Evolutionary conservation across 2,888 invertebrate species (phyloP).

Genomic region (Tetanocera ferruginea): DNA sequence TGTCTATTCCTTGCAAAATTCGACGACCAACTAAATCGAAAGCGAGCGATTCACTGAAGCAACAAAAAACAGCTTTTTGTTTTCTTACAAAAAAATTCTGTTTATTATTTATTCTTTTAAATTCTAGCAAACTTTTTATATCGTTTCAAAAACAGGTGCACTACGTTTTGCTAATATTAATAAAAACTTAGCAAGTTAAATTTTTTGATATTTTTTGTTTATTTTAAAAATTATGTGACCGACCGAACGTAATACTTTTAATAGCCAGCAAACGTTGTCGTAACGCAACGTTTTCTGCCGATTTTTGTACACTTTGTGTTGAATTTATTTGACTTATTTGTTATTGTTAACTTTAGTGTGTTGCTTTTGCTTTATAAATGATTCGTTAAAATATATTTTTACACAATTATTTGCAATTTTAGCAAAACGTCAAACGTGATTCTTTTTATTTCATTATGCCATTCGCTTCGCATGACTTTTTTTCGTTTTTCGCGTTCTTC

Average conservation of each 20-base stretch:
- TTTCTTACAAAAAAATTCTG: neutral
- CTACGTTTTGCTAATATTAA: conserved; percentile 18
- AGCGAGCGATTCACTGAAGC: neutral
- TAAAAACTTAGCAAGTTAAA: neutral
- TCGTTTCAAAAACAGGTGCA: neutral
- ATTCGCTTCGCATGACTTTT: neutral
- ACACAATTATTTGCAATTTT: conserved; percentile 7
- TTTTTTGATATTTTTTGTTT: neutral
- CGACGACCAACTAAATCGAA: conserved; percentile 20
- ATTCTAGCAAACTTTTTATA: conserved; percentile 5
- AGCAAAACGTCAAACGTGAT: conserved; percentile 14
- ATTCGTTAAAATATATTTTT: neutral
- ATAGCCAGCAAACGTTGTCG: neutral
- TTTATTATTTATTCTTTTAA: neutral
- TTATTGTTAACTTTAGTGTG: neutral
- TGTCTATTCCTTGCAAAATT: neutral
- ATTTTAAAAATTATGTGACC: neutral
- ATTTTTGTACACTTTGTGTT: neutral
- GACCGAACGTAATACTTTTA: neutral
- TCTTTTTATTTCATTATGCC: neutral
- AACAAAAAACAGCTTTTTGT: conserved; percentile 3
- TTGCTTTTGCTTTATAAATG: neutral
- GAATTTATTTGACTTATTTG: neutral
- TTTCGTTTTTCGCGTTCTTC: neutral
- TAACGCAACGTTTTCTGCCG: neutral